Base-by-base conservation (phyloP, 2,888 invertebrate genomes). In the Caradrina clavipalpis region DNA sequence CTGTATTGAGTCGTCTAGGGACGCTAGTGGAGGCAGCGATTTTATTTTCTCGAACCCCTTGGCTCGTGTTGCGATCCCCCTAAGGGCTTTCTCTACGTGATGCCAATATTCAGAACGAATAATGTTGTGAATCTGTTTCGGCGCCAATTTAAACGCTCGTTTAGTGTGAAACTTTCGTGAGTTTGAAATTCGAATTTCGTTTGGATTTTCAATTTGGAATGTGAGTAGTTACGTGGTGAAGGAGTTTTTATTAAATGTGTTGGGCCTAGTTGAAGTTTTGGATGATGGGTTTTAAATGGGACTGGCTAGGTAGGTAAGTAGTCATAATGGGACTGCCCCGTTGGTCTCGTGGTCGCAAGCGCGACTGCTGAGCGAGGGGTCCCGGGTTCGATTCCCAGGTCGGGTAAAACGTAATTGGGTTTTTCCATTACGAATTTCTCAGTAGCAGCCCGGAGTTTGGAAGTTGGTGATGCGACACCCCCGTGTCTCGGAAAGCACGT, bases 21-120 rank as follows among this genome's bases (percentile, higher is more conserved):
- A 93, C 90, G 93, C 91, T 91, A 91, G 91, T 83, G 86, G 85
- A 89, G 89, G 89, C 90, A 89, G 88, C 91, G 90, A 94, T 94
- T 95, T 94, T 93, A 94, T 94, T 93, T 93, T 87, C 90, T 86
- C 85, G 75, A 87, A 81, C 88, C 88, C 87, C 88, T 84, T 86
- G 84, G 85, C 87, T 88, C 89, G 89, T 90, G 91, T 92, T 90
- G 91, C 91, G 87, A 92, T 90, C 89, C 87, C 93, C 93, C 92
- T 91, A 89, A 92, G 94, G 93, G 92, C 85, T 88, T 86, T 88
- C 88, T 88, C 90, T 93, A 94, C 95, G 94, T 93, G 93, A 93
- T 91, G 89, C 89, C 92, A 94, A 94, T 94, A 94, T 95, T 93
- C 92, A 91, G 90, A 94, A 93, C 92, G 93, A 92, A 93, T 92